These are phyloP conservation scores for Halichondria panicea DNA, from an alignment of 37 sponge, comb jelly and placozoan genomes.

Conservation along the genomic window DNA sequence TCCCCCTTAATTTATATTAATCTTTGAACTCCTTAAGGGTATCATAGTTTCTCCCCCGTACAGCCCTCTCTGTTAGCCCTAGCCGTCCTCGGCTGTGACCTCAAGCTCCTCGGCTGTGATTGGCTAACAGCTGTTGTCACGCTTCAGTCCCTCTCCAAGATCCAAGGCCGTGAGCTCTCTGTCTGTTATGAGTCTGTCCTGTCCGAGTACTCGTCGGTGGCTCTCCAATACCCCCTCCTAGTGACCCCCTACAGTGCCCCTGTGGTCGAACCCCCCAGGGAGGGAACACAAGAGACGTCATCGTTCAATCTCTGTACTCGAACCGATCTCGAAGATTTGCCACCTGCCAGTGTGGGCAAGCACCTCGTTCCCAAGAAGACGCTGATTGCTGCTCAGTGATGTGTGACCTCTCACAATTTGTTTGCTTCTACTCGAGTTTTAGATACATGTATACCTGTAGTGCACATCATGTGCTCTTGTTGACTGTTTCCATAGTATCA, in stretches of 20 bases:
- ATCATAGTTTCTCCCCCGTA: not conserved
- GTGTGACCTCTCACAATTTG: no score
- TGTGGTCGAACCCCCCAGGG: no score
- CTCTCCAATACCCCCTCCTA: slow-evolving; percentile 23
- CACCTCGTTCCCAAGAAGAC: no score
- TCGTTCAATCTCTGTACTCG: no score
- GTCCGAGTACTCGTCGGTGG: slow-evolving; percentile 27
- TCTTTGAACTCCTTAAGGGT: not conserved
- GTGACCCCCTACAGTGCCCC: not conserved
- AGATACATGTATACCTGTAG: no score
- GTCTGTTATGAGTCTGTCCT: slow-evolving; percentile 65
- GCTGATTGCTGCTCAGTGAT: no score
- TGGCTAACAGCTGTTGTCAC: slow-evolving; percentile 43
- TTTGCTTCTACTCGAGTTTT: no score
- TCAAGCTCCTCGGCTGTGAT: slow-evolving; percentile 55
- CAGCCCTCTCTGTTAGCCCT: slow-evolving; percentile 56
- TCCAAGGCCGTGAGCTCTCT: slow-evolving; percentile 52
- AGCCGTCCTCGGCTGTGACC: slow-evolving; percentile 67
- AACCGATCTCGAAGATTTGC: no score
- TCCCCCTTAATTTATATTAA: not conserved
- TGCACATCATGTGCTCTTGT: no score
- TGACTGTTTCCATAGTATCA: no score
- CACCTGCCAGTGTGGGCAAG: no score
- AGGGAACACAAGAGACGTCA: no score
- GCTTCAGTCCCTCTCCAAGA: slow-evolving; percentile 25